phyloP scores from a whole-genome alignment of 2,888 invertebrate species.

The Balanococcus diminutus region DNA sequence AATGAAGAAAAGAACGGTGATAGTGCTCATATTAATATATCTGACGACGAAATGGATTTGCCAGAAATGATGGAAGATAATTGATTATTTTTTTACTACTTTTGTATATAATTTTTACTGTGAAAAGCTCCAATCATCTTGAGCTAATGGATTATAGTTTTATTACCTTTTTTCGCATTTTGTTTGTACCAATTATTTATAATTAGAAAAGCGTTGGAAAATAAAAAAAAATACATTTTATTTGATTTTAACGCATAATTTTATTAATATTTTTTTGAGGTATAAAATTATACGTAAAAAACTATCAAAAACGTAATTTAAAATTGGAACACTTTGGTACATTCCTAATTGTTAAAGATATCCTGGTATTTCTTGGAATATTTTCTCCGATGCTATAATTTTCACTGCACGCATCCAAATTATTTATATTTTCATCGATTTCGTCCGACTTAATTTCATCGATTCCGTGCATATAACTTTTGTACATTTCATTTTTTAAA shows the following conservation, averaged over 20 bases:
- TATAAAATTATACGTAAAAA: background rate
- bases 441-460: slow-evolving; percentile 72
- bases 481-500: slow-evolving; percentile 81
- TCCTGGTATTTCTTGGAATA: slow-evolving; percentile 71
- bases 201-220: background rate
- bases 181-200: background rate
- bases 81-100: background rate
- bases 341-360: slow-evolving; percentile 91
- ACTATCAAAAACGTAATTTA: slow-evolving; percentile 64
- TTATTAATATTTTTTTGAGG: background rate
- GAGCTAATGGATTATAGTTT: background rate
- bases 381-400: slow-evolving; percentile 66
- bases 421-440: slow-evolving; percentile 68
- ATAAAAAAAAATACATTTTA: background rate
- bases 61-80: slow-evolving; percentile 3
- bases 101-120: background rate
- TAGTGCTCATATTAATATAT: slow-evolving; percentile 50
- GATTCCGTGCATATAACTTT: slow-evolving; percentile 84
- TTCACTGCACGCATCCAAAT: slow-evolving; percentile 70
- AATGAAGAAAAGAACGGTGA: slow-evolving; percentile 47
- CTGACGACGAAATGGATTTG: slow-evolving; percentile 53
- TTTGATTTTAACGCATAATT: background rate
- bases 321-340: slow-evolving; percentile 86
- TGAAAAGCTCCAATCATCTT: background rate
- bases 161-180: background rate